Conservation (phyloP, 2,888 invertebrate species). For the Troides aeacus region DNA sequence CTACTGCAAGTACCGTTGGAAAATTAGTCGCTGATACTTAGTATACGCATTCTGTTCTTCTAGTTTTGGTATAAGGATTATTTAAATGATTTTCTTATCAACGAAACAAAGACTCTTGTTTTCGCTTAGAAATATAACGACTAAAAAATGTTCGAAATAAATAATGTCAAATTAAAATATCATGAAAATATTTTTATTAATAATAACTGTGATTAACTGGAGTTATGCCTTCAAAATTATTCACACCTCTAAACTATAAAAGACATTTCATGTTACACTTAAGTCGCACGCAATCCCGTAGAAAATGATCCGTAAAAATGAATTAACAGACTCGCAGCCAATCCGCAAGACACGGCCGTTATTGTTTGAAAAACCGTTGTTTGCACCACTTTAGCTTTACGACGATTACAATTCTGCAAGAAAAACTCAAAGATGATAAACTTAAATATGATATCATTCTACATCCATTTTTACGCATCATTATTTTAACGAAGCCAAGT, state of each 20-base stretch:
- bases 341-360: slow-evolving; percentile 27
- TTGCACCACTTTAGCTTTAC: slow-evolving; percentile 24
- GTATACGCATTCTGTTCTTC: no score
- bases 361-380: slow-evolving; percentile 30
- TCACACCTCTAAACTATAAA: slow-evolving; percentile 8
- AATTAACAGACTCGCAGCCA: slow-evolving; percentile 26
- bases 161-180: no score
- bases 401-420: slow-evolving; percentile 24
- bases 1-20: no score
- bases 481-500: background rate
- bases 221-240: slow-evolving; percentile 17
- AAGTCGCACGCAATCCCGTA: slow-evolving; percentile 20
- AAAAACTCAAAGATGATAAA: slow-evolving; percentile 16
- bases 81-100: no score
- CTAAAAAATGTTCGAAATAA: no score
- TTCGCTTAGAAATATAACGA: no score
- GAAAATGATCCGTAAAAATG: slow-evolving; percentile 27
- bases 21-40: no score
- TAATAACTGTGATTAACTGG: background rate
- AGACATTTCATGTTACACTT: slow-evolving; percentile 16
- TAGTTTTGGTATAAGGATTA: no score
- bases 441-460: slow-evolving; percentile 3
- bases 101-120: no score
- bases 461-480: slow-evolving; percentile 1
- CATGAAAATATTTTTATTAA: background rate